Evolutionary conservation across 2,113 vertebrate genomes (phyloP).

Genomic region (Barnardius zonarius): DNA sequence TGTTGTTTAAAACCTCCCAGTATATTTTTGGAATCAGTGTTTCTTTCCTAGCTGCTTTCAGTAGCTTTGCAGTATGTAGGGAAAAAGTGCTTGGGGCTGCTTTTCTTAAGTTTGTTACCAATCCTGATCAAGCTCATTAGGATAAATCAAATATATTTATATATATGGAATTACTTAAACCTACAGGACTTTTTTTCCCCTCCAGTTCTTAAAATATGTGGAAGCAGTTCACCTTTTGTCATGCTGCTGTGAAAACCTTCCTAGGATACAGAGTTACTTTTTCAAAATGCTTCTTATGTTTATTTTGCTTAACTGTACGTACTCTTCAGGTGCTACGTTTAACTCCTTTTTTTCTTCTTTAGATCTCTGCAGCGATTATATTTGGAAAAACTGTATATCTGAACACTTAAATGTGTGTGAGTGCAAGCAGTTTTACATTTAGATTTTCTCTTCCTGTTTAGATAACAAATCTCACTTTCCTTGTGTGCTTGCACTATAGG

Average conservation of each 20-base stretch:
- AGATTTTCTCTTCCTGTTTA: constrained; percentile 87
- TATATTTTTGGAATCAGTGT: not conserved
- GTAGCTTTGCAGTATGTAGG: not conserved
- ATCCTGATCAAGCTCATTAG: not conserved
- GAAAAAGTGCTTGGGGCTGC: not conserved
- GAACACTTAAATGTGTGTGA: constrained; percentile 99
- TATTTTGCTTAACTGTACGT: constrained; percentile 72
- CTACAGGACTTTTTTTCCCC: not conserved
- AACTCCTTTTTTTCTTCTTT: constrained; percentile 98
- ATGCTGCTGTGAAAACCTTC: constrained; percentile 26
- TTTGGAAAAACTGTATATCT: constrained; percentile 97
- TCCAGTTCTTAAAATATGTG: constrained; percentile 26
- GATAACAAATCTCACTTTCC: constrained; percentile 87
- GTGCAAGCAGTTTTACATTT: constrained; percentile 97
- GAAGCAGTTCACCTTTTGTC: constrained; percentile 43
- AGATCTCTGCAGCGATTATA: constrained; percentile 99
- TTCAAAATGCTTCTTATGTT: constrained; percentile 70
- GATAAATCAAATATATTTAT: not conserved
- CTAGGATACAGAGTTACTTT: constrained; percentile 52
- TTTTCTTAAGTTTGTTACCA: not conserved
- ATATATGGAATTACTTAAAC: constrained; percentile 10
- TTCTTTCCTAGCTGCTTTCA: not conserved
- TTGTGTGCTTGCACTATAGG: constrained; percentile 91
- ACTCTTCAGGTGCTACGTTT: constrained; percentile 75
- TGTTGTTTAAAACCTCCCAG: not conserved